A percentile compares a stretch with the other conserved stretches of the same genome.
These are phyloP conservation scores for Lacerta viridis DNA, from an alignment of 2,797 vertebrate genomes.

Conservation along the genomic window DNA sequence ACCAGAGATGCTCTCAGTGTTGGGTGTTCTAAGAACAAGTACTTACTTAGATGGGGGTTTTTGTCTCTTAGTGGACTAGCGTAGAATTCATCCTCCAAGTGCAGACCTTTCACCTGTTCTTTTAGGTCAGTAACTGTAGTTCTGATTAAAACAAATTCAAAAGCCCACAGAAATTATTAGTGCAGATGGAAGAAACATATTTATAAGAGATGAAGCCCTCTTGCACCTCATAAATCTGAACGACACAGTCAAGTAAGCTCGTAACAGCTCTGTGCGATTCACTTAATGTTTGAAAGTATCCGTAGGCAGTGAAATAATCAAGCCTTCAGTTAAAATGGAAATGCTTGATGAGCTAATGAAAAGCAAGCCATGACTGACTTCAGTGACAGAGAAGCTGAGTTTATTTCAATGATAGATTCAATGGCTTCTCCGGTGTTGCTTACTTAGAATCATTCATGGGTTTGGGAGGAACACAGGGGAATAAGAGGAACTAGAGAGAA, in stretches of 20 bases:
- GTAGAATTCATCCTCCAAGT: slow-evolving; percentile 47
- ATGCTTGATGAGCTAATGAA: not conserved
- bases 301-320: not conserved
- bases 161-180: not conserved
- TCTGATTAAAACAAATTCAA: slow-evolving; percentile 68
- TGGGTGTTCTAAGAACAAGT: not conserved
- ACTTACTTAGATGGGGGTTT: slow-evolving; percentile 30
- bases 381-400: not conserved
- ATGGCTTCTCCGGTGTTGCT: too few species aligned
- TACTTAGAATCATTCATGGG: not conserved
- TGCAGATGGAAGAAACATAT: not conserved
- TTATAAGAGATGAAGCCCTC: not conserved
- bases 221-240: not conserved
- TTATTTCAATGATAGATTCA: slow-evolving; percentile 6
- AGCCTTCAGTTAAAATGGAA: not conserved
- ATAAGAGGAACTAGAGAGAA: not conserved
- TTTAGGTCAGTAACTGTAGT: slow-evolving; percentile 80
- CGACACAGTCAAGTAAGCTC: not conserved
- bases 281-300: not conserved
- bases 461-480: not conserved
- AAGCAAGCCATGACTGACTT: not conserved
- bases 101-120: slow-evolving; percentile 79
- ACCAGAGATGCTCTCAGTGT: not conserved
- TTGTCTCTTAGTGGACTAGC: slow-evolving; percentile 16
- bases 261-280: not conserved